phyloP scores from a whole-genome alignment of 2,888 invertebrate species.

The Synanthedon myopaeformis region DNA sequence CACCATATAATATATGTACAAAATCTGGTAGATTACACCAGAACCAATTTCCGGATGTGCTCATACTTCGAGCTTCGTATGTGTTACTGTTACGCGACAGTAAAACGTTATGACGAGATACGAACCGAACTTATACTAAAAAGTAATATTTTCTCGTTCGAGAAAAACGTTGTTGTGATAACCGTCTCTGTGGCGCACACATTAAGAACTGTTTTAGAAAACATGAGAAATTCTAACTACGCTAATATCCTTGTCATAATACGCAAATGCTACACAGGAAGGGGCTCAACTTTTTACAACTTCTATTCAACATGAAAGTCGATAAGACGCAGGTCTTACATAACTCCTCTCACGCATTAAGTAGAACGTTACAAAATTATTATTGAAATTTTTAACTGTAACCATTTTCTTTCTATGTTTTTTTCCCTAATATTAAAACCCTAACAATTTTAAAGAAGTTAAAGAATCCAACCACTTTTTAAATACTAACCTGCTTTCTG shows the following conservation, averaged over 20 bases:
- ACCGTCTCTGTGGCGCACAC: slow-evolving; percentile 9
- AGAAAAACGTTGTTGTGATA: slow-evolving; percentile 8
- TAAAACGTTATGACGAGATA: slow-evolving; percentile 62
- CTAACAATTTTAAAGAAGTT: too few relatives aligned
- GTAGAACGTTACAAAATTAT: background rate
- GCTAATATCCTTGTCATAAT: slow-evolving; percentile 19
- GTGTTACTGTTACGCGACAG: slow-evolving; percentile 40
- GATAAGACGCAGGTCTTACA: slow-evolving; percentile 36
- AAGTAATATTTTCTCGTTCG: slow-evolving; percentile 12
- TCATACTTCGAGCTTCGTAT: slow-evolving; percentile 26
- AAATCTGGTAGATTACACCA: slow-evolving; percentile 37
- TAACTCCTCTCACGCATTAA: background rate
- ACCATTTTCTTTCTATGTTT: too few relatives aligned
- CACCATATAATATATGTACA: slow-evolving; percentile 3
- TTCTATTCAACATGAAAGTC: slow-evolving; percentile 49
- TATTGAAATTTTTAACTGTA: background rate
- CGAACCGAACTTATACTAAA: slow-evolving; percentile 38
- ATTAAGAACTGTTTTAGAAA: slow-evolving; percentile 9
- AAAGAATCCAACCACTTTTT: too few relatives aligned
- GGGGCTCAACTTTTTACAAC: slow-evolving; percentile 59
- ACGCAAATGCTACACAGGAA: slow-evolving; percentile 45
- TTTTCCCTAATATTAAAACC: too few relatives aligned
- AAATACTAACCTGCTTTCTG: too few relatives aligned
- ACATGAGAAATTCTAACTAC: slow-evolving; percentile 6
- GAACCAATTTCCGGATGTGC: slow-evolving; percentile 48